Evolutionary conservation across 2,113 vertebrate genomes (phyloP).

Genomic region (Nycticebus coucang): DNA sequence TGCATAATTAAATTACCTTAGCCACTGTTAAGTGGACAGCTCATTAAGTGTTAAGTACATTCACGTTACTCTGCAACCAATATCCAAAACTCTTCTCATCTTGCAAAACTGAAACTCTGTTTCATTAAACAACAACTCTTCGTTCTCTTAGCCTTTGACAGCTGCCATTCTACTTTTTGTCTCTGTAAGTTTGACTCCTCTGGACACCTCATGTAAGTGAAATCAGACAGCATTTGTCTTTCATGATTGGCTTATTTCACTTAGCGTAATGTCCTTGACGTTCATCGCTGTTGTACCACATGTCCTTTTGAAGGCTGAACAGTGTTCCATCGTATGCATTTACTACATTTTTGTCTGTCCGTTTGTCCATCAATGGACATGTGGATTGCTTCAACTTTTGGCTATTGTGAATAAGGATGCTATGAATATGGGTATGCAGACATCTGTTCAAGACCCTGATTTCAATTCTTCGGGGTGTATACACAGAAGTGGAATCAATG

Average conservation of each 20-base stretch:
- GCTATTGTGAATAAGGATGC: neutral
- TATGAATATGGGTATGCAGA: neutral
- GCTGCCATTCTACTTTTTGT: neutral
- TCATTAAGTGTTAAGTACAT: neutral
- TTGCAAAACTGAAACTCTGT: neutral
- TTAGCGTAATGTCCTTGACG: neutral
- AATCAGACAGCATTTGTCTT: neutral
- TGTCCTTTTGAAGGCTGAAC: neutral
- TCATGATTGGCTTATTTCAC: neutral
- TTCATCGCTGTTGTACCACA: neutral
- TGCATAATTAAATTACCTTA: neutral
- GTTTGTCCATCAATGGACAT: neutral
- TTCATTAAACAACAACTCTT: neutral
- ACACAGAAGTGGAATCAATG: conserved; percentile 6
- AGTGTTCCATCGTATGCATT: neutral
- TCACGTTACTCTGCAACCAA: neutral
- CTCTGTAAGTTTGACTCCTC: neutral
- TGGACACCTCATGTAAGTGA: neutral
- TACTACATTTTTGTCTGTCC: neutral
- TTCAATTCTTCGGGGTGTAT: neutral
- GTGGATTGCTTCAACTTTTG: neutral
- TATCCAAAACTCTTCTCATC: neutral
- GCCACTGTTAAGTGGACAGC: neutral
- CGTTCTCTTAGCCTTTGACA: neutral
- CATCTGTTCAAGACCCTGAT: neutral